Conservation (phyloP, 2,113 vertebrate genomes). For the Pollimyrus isidori region DNA sequence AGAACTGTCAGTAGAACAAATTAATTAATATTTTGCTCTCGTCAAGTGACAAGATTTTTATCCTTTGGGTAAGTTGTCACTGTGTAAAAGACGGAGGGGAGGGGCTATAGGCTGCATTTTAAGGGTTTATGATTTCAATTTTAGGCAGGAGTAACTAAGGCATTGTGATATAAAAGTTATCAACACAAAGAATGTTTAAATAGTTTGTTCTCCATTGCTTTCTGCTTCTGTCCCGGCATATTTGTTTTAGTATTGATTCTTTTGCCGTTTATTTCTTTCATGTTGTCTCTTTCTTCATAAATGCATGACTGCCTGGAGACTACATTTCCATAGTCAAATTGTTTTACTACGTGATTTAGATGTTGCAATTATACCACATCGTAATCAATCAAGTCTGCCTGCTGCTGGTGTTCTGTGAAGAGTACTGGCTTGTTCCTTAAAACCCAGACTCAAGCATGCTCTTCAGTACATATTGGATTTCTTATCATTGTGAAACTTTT, state of each 20-base stretch:
- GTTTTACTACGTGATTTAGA: not conserved
- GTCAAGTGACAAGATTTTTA: slow-evolving; percentile 62
- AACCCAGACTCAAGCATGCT: not conserved
- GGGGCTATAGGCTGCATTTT: not conserved
- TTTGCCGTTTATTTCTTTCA: not conserved
- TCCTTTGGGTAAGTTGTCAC: slow-evolving; percentile 45
- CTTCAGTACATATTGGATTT: not conserved
- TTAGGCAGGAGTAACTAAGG: not conserved
- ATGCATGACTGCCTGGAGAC: not conserved
- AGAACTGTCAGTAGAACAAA: slow-evolving; percentile 56
- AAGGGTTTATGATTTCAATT: not conserved
- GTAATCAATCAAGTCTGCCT: not conserved
- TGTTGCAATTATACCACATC: not conserved
- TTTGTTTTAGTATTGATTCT: slow-evolving; percentile 2
- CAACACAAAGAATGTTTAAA: not conserved
- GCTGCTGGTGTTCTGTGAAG: not conserved
- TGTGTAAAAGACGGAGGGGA: not conserved
- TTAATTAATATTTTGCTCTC: slow-evolving; percentile 59
- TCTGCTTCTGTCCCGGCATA: not conserved
- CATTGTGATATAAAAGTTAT: not conserved
- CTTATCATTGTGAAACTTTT: slow-evolving; percentile 3
- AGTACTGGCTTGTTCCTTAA: not conserved
- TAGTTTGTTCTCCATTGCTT: not conserved
- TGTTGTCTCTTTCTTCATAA: not conserved
- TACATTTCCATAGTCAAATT: not conserved